Percentiles rank a stretch among this genome's conserved stretches.
These are phyloP conservation scores for Sarcophaga variegata DNA, from an alignment of 2,888 invertebrate genomes.

Conservation along the genomic window DNA sequence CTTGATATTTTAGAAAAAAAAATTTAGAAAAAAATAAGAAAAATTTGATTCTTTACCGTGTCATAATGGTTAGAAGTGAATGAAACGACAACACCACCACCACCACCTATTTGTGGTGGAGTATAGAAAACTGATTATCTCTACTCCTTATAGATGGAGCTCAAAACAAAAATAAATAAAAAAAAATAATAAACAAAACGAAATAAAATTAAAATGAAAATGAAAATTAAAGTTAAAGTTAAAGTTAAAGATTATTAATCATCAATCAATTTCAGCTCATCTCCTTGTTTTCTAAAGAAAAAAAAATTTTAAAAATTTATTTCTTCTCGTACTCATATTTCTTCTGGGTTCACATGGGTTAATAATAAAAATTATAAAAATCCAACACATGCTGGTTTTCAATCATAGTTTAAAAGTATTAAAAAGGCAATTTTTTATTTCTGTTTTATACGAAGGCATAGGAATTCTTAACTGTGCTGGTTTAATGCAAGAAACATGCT, in stretches of 20 bases:
- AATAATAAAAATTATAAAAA: constrained; percentile 14
- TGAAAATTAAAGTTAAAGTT: background rate
- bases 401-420: background rate
- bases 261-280: constrained; percentile 63
- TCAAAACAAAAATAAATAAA: background rate
- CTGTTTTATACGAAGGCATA: no score
- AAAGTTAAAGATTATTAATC: constrained; percentile 42
- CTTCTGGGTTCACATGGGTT: constrained; percentile 41
- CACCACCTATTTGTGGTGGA: constrained; percentile 18
- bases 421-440: no score
- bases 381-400: constrained; percentile 13
- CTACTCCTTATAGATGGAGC: constrained; percentile 31
- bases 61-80: background rate
- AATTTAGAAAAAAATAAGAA: background rate
- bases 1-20: constrained; percentile 38
- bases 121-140: constrained; percentile 55
- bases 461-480: no score
- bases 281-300: constrained; percentile 6
- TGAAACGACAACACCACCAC: constrained; percentile 31
- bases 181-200: background rate
- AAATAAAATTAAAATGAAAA: background rate
- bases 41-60: background rate
- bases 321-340: constrained; percentile 48
- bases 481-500: no score
- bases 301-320: background rate